Evolutionary conservation across 2,113 vertebrate genomes (phyloP), one percentile per base, ranked within the genome.

Genomic region (Myotis davidii): DNA sequence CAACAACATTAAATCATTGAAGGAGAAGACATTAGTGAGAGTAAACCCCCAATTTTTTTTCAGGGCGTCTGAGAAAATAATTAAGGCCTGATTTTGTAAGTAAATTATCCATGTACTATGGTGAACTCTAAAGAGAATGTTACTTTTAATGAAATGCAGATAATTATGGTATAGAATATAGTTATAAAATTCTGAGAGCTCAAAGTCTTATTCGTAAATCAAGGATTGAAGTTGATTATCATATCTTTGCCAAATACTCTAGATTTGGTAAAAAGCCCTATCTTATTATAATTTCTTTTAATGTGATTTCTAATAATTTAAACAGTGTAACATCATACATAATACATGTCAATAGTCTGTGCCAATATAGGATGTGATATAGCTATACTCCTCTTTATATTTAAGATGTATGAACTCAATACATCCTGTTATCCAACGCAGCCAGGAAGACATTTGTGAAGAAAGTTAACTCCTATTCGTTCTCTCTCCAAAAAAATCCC

Each of bases 271-370:
- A 97, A 98, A 97, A 97, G 96, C 97, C 97, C 97, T 94, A 97
- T 96, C 97, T 97, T 97, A 97, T 97, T 97, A 96, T 97, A 97
- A 98, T 97, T 97, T 96, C 95, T 90, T 94, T 97, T 98, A 97
- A 98, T 98, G 96, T 98, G 94, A 97, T 98, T 95, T 97, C 96
- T 98, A 98, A 98, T 98, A 98, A 98, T 98, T 98, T 97, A 98
- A 98, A 98, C 97, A 98, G 97, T 97, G 97, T 97, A 97, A 97
- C 93, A 97, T 98, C 97, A 98, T 98, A 98, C 97, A 98, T 98
- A 97, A 98, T 98, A 97, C 97, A 98, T 98, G 97, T 97, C 96
- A 97, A 96, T 95, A 96, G 92, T 96, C 97, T 87, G 96, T 98
- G 97, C 97, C 97, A 98, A 97, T 97, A 96, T 96, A 97, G 96